Evolutionary conservation across 2,797 vertebrate species (phyloP).

Genomic region (Myotis findleyi): DNA sequence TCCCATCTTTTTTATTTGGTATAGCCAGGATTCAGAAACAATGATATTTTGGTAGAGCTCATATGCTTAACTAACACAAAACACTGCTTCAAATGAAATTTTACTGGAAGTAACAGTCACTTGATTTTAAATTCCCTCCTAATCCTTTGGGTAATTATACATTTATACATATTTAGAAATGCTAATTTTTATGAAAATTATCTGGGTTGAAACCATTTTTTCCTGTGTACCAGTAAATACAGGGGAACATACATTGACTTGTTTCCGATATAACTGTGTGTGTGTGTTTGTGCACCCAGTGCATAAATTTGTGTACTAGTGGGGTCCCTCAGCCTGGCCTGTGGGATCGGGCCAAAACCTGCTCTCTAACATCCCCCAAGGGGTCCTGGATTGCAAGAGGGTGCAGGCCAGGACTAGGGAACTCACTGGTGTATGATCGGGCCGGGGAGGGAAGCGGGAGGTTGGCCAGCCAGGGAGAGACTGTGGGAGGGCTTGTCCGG

Average conservation of each 20-base stretch:
- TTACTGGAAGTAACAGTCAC: background rate
- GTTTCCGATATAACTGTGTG: background rate
- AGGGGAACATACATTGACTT: background rate
- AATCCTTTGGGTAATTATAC: background rate
- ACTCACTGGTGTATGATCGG: no score
- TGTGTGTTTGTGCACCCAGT: no score
- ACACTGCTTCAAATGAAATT: background rate
- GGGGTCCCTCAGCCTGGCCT: no score
- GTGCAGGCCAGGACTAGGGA: no score
- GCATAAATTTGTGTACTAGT: no score
- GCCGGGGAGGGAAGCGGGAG: background rate
- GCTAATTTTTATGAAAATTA: background rate
- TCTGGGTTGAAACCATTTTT: background rate
- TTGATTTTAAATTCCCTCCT: background rate
- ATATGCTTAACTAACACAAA: background rate
- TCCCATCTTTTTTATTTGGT: background rate
- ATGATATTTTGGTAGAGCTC: background rate
- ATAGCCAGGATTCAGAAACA: background rate
- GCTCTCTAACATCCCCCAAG: no score
- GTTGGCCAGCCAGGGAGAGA: no score
- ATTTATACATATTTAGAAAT: slow-evolving; percentile 36
- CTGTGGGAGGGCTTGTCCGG: no score
- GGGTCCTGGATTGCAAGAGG: no score
- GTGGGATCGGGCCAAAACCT: no score
- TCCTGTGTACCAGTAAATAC: background rate